Evolutionary conservation across 1,140 invertebrate genomes (phyloP), one percentile per base, ranked within the genome.

Genomic region (Neuroterus valhalla): DNA sequence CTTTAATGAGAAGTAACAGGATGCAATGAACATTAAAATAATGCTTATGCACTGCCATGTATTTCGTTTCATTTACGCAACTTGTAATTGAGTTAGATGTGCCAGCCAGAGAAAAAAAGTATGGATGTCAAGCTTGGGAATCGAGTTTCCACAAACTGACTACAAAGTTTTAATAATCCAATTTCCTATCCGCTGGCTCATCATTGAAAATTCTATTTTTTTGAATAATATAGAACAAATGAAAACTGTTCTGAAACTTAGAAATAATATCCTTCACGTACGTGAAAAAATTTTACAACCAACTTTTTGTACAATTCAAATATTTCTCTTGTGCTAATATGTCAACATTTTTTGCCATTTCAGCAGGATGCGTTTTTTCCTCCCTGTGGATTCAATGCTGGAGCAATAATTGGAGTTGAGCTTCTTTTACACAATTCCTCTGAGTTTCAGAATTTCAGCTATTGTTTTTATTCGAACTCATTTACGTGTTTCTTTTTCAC

Each of bases 381-480:
- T 62, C 26, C 52, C 55, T 38, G 26, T 23, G 55, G 55, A 62
- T 62, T 62, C 55, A 62, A 62, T 23, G 26, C 55, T 62, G 55
- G 31, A 62, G 55, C 55, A 62, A 62, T 62, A 62, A 26, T 15
- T 62, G 23, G n/a, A 62, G 26, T 62, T 62, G 31, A 23, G 55
- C 55, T 62, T 15, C 26, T 55, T 62, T 5, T 62, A 62, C 55
- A 62, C 55, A 62, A 62, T 62, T 62, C 55, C 52, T 55, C 23
- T 1, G 21, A 55, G 52, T 21, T 55, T 4, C 2, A 2, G 52
- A 55, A 26, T 55, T 55, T 14, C 52, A 55, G 26, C 52, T 21
- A 55, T 4, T 55, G 52, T 55, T 26, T 55, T 55, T 55, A 21
- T 55, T 55, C 10, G 2, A 26, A 55, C 26, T 55, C 55, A 62